These are phyloP conservation scores for Drosophila fuyamai DNA, from an alignment of 1,140 invertebrate genomes.

Conservation along the genomic window DNA sequence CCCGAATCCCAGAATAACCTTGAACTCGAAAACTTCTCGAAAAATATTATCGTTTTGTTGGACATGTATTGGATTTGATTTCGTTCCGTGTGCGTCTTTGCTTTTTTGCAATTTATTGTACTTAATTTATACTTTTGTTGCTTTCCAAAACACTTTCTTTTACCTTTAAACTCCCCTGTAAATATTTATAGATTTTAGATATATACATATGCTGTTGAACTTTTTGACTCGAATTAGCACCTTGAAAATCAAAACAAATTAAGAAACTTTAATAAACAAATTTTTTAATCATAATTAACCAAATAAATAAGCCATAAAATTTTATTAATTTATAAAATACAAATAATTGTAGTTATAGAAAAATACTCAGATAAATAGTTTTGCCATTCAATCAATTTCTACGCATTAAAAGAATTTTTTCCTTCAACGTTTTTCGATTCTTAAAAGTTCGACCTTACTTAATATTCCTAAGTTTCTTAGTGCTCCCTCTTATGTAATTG, in stretches of 20 bases:
- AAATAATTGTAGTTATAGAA: background rate
- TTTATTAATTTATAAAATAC: background rate
- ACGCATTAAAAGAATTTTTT: background rate
- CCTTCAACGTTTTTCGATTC: background rate
- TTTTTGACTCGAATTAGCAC: background rate
- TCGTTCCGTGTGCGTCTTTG: slow-evolving; percentile 40
- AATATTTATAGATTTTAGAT: slow-evolving; percentile 29
- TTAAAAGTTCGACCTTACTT: slow-evolving; percentile 12
- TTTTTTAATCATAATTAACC: background rate
- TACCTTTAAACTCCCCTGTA: slow-evolving; percentile 22
- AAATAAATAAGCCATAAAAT: background rate
- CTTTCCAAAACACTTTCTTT: background rate
- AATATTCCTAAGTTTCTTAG: background rate
- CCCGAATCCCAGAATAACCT: background rate
- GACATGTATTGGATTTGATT: slow-evolving; percentile 47
- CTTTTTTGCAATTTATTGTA: slow-evolving; percentile 13
- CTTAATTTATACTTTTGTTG: slow-evolving; percentile 4
- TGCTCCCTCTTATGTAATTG: background rate
- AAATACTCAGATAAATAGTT: background rate
- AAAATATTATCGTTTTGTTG: slow-evolving; percentile 28
- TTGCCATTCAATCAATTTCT: background rate
- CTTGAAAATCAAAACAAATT: background rate
- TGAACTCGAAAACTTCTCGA: slow-evolving; percentile 5
- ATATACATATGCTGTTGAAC: slow-evolving; percentile 5
- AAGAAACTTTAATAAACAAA: background rate